A percentile compares a stretch with the other conserved stretches of the same genome.
Evolutionary conservation across 1,140 invertebrate species (phyloP).

Genomic region (Trichoplusia ni): DNA sequence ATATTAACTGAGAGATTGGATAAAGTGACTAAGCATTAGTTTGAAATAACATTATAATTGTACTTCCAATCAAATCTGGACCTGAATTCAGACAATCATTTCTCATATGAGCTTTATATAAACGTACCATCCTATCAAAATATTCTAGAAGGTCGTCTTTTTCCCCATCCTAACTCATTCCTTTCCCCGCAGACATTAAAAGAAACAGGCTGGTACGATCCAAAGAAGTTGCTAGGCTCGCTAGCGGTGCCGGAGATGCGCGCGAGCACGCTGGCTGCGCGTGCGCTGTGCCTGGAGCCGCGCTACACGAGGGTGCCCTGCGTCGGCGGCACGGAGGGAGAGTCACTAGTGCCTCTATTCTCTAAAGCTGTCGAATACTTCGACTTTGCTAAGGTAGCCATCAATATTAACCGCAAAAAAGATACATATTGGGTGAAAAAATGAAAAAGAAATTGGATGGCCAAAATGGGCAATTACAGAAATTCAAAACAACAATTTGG

Average conservation of each 20-base stretch:
- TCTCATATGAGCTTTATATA: too few relatives aligned
- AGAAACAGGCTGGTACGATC: slow-evolving; percentile 73
- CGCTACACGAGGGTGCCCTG: slow-evolving; percentile 67
- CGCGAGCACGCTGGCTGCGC: slow-evolving; percentile 69
- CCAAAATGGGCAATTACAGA: neutral
- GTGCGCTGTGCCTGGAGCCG: slow-evolving; percentile 64
- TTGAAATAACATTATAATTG: too few relatives aligned
- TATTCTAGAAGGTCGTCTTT: neutral
- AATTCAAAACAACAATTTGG: neutral
- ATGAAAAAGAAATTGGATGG: neutral
- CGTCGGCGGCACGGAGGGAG: slow-evolving; percentile 70
- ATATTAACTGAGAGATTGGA: too few relatives aligned
- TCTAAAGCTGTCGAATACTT: slow-evolving; percentile 71
- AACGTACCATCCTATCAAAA: neutral
- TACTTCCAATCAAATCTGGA: too few relatives aligned
- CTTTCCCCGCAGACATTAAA: slow-evolving; percentile 56
- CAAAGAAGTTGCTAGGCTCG: slow-evolving; percentile 64
- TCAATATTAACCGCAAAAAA: too few relatives aligned
- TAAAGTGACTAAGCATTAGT: too few relatives aligned
- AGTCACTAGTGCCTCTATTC: slow-evolving; percentile 68
- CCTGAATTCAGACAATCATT: too few relatives aligned
- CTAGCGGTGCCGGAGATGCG: slow-evolving; percentile 73
- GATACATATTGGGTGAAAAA: too few relatives aligned
- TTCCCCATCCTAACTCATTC: neutral
- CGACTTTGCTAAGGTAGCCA: slow-evolving; percentile 61